Evolutionary conservation across 2,797 vertebrate genomes (phyloP).

Genomic region (Eulemur albifrons): DNA sequence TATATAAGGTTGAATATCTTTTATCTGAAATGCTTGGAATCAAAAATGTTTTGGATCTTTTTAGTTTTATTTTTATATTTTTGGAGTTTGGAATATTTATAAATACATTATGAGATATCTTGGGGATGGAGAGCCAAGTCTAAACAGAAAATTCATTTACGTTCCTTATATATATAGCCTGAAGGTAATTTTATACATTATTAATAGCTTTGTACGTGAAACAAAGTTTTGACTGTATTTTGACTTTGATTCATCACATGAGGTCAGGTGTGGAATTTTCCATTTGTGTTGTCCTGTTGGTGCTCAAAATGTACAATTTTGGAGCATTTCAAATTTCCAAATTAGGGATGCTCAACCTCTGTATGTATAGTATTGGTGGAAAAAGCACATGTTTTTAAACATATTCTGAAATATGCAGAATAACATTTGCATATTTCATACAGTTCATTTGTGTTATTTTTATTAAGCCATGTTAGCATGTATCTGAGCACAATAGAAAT

Average conservation of each 20-base stretch:
- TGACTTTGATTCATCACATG: not conserved
- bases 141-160: not conserved
- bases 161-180: not conserved
- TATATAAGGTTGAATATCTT: not conserved
- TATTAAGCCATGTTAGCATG: not conserved
- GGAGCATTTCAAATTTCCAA: not conserved
- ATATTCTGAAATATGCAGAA: not conserved
- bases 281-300: not conserved
- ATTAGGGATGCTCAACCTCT: not conserved
- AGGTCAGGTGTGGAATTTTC: not conserved
- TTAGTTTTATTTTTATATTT: not conserved
- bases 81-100: not conserved
- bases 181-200: not conserved
- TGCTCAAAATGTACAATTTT: not conserved
- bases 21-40: not conserved
- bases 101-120: not conserved
- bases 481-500: not conserved
- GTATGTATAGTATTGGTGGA: not conserved
- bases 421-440: not conserved
- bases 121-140: not conserved
- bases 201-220: not conserved
- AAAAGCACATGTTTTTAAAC: not conserved
- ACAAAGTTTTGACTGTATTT: not conserved
- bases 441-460: constrained; percentile 39
- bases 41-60: not conserved